Base-by-base conservation (phyloP, 1,140 invertebrate genomes). In the Belonocnema kinseyi region DNA sequence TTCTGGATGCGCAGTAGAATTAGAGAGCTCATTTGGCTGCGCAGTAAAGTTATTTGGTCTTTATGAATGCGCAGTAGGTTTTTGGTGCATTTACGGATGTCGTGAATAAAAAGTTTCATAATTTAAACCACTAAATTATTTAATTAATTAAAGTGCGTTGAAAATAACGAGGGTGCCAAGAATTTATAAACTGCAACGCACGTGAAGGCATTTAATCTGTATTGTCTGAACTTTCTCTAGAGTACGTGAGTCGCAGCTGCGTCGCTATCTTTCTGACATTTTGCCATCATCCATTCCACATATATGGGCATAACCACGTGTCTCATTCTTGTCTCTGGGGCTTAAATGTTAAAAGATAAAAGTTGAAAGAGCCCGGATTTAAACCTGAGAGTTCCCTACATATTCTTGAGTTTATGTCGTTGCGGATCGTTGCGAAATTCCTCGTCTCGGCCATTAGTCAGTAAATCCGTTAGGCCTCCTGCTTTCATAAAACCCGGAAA, bases 361-460 rank as follows among this genome's bases (percentile, higher is more conserved):
- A 66, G 21, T 66, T 66, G 61, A 66, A n/a, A 33, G 26, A 66
- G 33, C 61, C 40, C 33, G 61, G 61, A 66, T 66, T 66, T 66
- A 66, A 66, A 66, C 33, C 26, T 66, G 61, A 66, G 26, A 66
- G 61, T 66, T 66, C 33, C 61, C 61, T 66, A 66, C 61, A 66
- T 66, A 66, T 26, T 66, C 61, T 66, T 16, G 33, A 66, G 61
- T 66, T 66, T 66, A 66, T 66, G 61, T 46, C 61, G 61, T 46
- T 66, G 26, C 61, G 61, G 61, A 66, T 66, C 61, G 61, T 66
- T 66, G 61, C 61, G 16, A 66, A 66, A 66, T 66, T 66, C 61
- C 14, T 66, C 61, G 61, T 66, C 61, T 66, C 61, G 61, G 61
- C 61, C 61, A 66, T 66, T 66, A 66, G 61, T 66, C 61, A 66